Evolutionary conservation across 1,140 invertebrate genomes (phyloP), one percentile per base, ranked within the genome.

Genomic region (Drosophila obscura): DNA sequence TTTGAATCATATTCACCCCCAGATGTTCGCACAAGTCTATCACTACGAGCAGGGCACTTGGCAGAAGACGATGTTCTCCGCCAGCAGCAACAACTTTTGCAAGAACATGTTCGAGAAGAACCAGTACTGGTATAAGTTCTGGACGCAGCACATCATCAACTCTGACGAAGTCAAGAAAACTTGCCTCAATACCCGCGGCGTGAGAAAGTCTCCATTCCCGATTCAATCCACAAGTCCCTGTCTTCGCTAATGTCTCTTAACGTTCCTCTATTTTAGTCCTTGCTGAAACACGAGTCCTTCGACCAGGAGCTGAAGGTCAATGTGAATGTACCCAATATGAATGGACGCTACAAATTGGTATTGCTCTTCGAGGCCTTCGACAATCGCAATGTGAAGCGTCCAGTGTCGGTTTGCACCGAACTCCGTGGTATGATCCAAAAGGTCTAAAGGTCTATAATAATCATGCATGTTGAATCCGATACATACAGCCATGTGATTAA

Each of bases 391-490:
- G 22, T 43, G 5, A 55, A 57, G 15, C 56, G 51, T 1, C 56
- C 69, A 13, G 19, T 35, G 3, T 28, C 44, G 13, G n/a, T 35
- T 52, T 62, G 57, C 50, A 8, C 13, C 8, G 57, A 73, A 15
- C 1, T 56, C 16, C 35, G 50, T 3, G 67, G 57, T 4, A 39
- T 0, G 5, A 0, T 16, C 1, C 6, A 8, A 9, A 61, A 19
- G 4, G 5, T 13, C 13, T 73, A 63, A 51, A 16, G 31, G 9
- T 49, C 28, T 24, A 19, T n/a, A 24, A 53, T 45, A 55, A 73
- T 73, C 55, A 63, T 60, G 68, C 68, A 72, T 72, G 68, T 56
- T 53, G 35, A 41, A 52, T 13, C 35, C 0, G 35, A 31, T 13
- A 39, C n/a, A n/a, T n/a, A n/a, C n/a, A n/a, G n/a, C n/a, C n/a